Conservation (phyloP, 2,888 invertebrate genomes). For the Hyposoter didymator region DNA sequence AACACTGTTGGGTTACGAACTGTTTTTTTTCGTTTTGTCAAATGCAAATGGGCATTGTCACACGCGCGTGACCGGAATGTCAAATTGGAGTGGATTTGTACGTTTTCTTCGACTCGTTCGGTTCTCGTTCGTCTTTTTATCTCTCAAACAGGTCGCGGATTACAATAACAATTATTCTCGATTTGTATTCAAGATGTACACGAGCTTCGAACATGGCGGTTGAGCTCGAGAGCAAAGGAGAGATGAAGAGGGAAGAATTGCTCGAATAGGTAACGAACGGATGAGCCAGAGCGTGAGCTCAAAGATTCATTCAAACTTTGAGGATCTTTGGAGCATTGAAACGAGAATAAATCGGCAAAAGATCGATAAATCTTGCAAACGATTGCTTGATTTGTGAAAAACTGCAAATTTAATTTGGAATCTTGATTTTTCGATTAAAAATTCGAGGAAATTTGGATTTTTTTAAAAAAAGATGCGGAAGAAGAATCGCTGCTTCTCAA, state of each 20-base stretch:
- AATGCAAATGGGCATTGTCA: slow-evolving; percentile 19
- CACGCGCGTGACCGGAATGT: slow-evolving; percentile 58
- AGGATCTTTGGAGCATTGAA: neutral
- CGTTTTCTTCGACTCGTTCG: neutral
- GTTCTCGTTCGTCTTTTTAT: slow-evolving; percentile 5
- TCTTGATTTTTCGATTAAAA: neutral
- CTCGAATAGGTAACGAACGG: neutral
- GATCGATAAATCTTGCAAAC: neutral
- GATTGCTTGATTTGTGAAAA: neutral
- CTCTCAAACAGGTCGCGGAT: slow-evolving; percentile 17
- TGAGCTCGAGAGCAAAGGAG: slow-evolving; percentile 12
- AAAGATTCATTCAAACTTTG: slow-evolving; percentile 25
- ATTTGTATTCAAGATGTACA: slow-evolving; percentile 56
- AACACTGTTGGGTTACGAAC: neutral
- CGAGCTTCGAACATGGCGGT: slow-evolving; percentile 23
- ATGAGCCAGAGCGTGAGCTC: slow-evolving; percentile 5
- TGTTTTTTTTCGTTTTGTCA: slow-evolving; percentile 12
- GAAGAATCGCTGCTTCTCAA: neutral
- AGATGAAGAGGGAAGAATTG: slow-evolving; percentile 1
- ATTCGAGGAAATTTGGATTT: neutral
- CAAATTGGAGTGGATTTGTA: slow-evolving; percentile 30
- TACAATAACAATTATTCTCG: slow-evolving; percentile 52
- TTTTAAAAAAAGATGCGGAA: neutral
- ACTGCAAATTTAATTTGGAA: neutral
- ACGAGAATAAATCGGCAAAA: neutral